Evolutionary conservation across 1,140 invertebrate genomes (phyloP).

Genomic region (Diabrotica virgifera): DNA sequence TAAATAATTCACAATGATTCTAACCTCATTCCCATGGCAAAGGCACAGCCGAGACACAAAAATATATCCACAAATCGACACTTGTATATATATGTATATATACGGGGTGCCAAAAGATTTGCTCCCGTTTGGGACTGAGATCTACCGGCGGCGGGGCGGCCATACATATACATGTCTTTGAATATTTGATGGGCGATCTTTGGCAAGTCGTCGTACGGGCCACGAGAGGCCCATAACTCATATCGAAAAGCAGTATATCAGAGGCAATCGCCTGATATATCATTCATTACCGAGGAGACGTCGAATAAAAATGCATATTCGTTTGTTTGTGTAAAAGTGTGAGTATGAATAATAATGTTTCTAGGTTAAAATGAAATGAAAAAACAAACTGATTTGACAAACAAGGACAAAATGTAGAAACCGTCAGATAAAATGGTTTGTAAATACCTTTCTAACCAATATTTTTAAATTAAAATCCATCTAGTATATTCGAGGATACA

Average conservation of each 20-base stretch:
- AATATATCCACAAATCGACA: not conserved
- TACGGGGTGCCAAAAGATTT: slow-evolving; percentile 21
- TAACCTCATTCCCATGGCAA: not conserved
- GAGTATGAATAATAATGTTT: no score
- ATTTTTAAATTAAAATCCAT: no score
- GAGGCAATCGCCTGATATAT: slow-evolving; percentile 36
- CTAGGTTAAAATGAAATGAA: no score
- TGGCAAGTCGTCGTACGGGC: slow-evolving; percentile 45
- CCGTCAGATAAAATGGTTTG: no score
- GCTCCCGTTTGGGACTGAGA: slow-evolving; percentile 19
- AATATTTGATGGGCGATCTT: slow-evolving; percentile 46
- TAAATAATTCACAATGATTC: not conserved
- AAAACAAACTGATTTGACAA: no score
- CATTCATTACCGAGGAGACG: slow-evolving; percentile 26
- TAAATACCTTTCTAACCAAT: no score
- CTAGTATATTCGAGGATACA: no score
- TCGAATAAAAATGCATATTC: not conserved
- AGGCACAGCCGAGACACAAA: not conserved
- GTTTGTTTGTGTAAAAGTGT: not conserved
- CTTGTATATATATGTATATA: not conserved
- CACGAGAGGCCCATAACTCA: slow-evolving; percentile 47
- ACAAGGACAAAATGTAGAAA: no score
- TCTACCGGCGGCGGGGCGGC: not conserved
- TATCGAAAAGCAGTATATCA: slow-evolving; percentile 45
- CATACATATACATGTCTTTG: slow-evolving; percentile 26